Evolutionary conservation across 2,888 invertebrate species (phyloP).

Genomic region (Coleophora deauratella): DNA sequence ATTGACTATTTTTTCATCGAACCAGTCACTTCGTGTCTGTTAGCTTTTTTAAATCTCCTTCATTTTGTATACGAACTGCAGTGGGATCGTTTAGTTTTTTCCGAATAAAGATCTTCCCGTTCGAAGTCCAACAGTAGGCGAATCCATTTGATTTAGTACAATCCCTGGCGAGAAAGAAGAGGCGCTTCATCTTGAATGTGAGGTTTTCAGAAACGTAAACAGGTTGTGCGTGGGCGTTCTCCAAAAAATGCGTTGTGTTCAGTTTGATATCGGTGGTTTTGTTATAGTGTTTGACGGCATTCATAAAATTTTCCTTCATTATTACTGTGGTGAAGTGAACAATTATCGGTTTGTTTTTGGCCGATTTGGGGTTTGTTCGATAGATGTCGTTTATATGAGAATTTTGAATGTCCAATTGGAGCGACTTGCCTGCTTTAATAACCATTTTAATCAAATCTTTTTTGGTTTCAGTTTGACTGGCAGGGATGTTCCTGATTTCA

Average conservation of each 20-base stretch:
- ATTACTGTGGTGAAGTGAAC: constrained; percentile 1
- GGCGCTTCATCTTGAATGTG: constrained; percentile 1
- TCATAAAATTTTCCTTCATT: background rate
- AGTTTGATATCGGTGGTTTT: background rate
- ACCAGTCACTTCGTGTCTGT: background rate
- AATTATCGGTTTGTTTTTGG: background rate
- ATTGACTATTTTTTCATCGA: background rate
- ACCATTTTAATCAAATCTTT: background rate
- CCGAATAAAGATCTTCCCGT: constrained; percentile 3
- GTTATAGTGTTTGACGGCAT: background rate
- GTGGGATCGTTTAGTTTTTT: background rate
- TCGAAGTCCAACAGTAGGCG: constrained; percentile 1
- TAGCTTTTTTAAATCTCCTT: background rate
- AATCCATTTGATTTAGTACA: background rate
- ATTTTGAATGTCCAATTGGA: background rate
- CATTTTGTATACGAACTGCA: background rate
- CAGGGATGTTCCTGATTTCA: constrained; percentile 3
- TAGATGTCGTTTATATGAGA: constrained; percentile 3
- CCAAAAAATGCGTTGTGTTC: background rate
- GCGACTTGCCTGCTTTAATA: background rate
- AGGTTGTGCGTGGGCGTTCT: background rate
- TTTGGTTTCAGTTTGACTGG: background rate
- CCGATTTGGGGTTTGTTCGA: background rate
- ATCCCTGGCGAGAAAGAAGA: background rate
- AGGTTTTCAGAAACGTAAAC: constrained; percentile 3